Percentiles rank a stretch among this genome's conserved stretches.
Evolutionary conservation across 2,888 invertebrate genomes (phyloP).

Genomic region (Eupithecia subfuscata): DNA sequence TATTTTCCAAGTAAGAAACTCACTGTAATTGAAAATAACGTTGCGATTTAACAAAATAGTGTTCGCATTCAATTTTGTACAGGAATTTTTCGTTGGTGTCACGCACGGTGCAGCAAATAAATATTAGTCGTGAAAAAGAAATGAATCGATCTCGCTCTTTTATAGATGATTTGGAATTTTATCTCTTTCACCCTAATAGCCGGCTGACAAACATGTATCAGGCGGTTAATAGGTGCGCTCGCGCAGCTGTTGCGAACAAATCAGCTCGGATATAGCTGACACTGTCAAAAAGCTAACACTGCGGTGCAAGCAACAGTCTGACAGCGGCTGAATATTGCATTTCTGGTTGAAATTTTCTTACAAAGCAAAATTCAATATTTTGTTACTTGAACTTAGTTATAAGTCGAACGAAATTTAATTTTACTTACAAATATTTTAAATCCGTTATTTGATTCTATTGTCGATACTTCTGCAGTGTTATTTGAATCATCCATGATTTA

Average conservation of each 20-base stretch:
- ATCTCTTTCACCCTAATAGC: conserved; percentile 83
- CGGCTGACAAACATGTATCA: conserved; percentile 84
- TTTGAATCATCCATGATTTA: neutral
- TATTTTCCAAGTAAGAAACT: neutral
- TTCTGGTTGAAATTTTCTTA: neutral
- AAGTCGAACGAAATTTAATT: neutral
- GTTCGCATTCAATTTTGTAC: conserved; percentile 48
- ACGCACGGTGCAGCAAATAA: conserved; percentile 80
- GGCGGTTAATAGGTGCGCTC: conserved; percentile 83
- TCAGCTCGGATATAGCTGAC: conserved; percentile 83
- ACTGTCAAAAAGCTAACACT: conserved; percentile 80
- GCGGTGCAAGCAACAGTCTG: conserved; percentile 58
- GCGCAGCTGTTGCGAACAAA: conserved; percentile 84
- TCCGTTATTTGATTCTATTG: neutral
- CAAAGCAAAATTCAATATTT: neutral
- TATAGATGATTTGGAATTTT: conserved; percentile 74
- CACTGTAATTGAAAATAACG: neutral
- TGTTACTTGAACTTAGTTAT: neutral
- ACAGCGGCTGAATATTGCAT: conserved; percentile 48
- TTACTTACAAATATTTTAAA: neutral
- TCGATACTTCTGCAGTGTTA: neutral
- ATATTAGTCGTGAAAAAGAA: conserved; percentile 78
- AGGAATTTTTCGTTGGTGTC: conserved; percentile 75
- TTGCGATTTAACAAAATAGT: neutral
- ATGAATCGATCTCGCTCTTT: conserved; percentile 80